Evolutionary conservation across 2,888 invertebrate species (phyloP).

Genomic region (Eilema griseolum): DNA sequence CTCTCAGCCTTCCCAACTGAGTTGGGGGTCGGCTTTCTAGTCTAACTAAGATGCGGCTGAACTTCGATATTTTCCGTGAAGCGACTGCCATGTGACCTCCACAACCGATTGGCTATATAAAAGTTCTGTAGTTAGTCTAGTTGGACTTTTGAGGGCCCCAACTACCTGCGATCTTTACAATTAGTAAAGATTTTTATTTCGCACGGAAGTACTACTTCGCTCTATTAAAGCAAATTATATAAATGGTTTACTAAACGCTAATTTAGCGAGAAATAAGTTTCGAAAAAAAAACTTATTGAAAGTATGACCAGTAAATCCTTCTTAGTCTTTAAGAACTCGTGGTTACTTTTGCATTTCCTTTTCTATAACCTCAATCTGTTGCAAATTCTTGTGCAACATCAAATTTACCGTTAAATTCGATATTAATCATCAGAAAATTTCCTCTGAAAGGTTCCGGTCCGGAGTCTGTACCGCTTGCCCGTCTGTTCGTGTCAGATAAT

Average conservation of each 20-base stretch:
- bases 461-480: background rate
- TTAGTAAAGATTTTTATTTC: too few species aligned
- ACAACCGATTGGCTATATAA: too few species aligned
- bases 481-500: slow-evolving; percentile 10
- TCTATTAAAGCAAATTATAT: background rate
- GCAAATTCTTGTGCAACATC: slow-evolving; percentile 15
- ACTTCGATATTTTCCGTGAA: too few species aligned
- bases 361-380: background rate
- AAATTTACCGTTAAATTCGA: slow-evolving; percentile 11
- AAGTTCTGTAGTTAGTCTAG: too few species aligned
- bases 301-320: background rate
- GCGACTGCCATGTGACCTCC: too few species aligned
- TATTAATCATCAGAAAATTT: slow-evolving; percentile 11
- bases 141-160: too few species aligned
- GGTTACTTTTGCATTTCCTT: background rate
- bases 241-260: background rate
- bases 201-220: background rate
- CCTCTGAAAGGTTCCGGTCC: background rate
- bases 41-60: too few species aligned
- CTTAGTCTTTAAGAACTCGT: background rate
- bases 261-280: background rate
- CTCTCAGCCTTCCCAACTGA: too few species aligned
- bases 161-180: too few species aligned
- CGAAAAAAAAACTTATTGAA: background rate
- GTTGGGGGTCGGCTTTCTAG: too few species aligned